Conservation (phyloP, 37 sponge, comb jelly and placozoan species). For the Trichoplax adhaerens region DNA sequence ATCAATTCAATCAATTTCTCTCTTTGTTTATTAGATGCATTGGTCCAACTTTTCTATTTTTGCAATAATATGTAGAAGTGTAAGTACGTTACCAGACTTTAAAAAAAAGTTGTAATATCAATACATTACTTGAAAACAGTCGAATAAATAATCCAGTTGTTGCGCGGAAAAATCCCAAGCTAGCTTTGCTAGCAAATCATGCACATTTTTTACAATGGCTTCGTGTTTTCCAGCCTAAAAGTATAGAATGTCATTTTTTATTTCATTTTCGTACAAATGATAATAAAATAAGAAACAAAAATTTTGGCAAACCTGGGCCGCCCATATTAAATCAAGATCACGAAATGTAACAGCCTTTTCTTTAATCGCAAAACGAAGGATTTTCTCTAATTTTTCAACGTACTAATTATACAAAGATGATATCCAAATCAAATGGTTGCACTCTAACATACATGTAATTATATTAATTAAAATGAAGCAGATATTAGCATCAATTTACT, state of each 20-base stretch:
- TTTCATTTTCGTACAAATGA: background rate
- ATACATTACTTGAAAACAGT: constrained; percentile 60
- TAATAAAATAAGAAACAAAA: constrained; percentile 4
- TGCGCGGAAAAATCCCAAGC: constrained; percentile 93
- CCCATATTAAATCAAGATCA: constrained; percentile 83
- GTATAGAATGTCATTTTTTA: background rate
- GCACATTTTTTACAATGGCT: constrained; percentile 93
- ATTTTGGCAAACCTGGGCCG: constrained; percentile 26
- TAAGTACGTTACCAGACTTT: background rate
- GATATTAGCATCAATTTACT: background rate
- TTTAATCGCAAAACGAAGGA: constrained; percentile 52
- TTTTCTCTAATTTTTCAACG: constrained; percentile 85
- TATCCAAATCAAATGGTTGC: background rate
- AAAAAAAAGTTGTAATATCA: background rate
- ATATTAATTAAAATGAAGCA: too few species aligned
- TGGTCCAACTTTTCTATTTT: constrained; percentile 71
- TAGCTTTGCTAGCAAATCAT: constrained; percentile 79
- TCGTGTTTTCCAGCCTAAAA: constrained; percentile 84
- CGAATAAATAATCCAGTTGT: constrained; percentile 80
- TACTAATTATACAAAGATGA: constrained; percentile 27
- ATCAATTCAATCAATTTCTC: constrained; percentile 94
- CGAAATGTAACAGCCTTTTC: constrained; percentile 33
- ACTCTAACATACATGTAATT: background rate
- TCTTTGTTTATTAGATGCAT: constrained; percentile 59
- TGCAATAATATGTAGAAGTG: background rate